Conservation (phyloP, 1,140 invertebrate genomes). For the Tyrophagus putrescentiae region DNA sequence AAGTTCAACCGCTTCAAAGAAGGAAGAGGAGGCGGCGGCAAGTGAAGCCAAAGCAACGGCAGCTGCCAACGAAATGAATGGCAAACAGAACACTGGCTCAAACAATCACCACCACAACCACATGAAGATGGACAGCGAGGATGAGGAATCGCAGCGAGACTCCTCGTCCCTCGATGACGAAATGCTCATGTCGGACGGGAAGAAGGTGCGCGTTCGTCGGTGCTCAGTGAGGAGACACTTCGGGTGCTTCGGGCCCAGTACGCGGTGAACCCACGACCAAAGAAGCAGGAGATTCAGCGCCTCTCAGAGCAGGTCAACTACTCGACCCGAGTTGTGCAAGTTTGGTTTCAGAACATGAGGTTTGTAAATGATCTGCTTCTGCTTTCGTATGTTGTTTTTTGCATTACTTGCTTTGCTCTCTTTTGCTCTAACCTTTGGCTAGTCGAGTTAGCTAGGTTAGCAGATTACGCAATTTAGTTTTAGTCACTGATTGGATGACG, state of each 20-base stretch:
- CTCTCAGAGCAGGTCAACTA: conserved; percentile 79
- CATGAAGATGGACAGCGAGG: conserved; percentile 11
- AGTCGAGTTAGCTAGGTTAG: no score
- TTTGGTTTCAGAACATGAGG: conserved; percentile 89
- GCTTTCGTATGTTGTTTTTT: not conserved
- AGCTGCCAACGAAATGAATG: not conserved
- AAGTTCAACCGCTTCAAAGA: not conserved
- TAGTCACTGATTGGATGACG: no score
- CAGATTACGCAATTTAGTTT: no score
- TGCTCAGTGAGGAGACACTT: conserved; percentile 83
- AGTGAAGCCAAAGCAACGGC: not conserved
- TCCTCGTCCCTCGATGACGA: conserved; percentile 17
- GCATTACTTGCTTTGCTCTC: not conserved
- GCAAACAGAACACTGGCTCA: not conserved
- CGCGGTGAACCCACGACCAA: conserved; percentile 70
- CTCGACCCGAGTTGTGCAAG: conserved; percentile 79
- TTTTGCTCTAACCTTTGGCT: not conserved
- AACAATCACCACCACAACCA: no score
- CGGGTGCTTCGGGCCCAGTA: conserved; percentile 73
- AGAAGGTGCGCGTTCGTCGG: conserved; percentile 67
- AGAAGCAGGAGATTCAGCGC: conserved; percentile 73
- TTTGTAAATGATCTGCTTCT: not conserved
- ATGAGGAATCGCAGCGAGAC: conserved; percentile 20
- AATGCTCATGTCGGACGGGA: conserved; percentile 31
- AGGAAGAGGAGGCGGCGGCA: not conserved